Evolutionary conservation across 2,888 invertebrate species (phyloP), one percentile per base, ranked within the genome.

Genomic region (Tridacna crocea): DNA sequence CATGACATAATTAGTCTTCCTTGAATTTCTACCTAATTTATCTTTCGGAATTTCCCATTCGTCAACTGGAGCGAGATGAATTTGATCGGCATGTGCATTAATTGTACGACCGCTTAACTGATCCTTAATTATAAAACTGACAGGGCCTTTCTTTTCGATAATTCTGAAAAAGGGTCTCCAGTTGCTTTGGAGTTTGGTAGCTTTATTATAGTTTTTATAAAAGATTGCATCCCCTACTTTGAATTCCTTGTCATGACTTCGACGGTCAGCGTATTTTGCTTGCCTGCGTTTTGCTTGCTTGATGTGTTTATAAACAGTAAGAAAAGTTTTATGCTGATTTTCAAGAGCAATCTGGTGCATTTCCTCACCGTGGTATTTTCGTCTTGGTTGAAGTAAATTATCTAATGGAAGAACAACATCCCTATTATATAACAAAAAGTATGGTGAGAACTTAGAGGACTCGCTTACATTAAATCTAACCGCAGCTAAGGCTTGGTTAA

Each of bases 321-420:
- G 10, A 75, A 88, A 87, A 12, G 80, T 46, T 27, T 76, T 82
- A 51, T 87, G 85, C 73, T 88, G 85, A 55, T 83, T 51, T 82
- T 81, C 77, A 72, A 36, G 51, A 17, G 51, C 51, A 51, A 63
- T 63, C 10, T 22, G 12, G 63, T 63, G 63, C 11, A 26, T 63
- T 10, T 63, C 63, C 26, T 63, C 63, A 22, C 63, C 26, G 82
- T 36, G 0, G 82, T 46, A 27, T 80, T 82, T 26, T 87, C 74
- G 55, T 78, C 82, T 61, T 15, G 75, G 73, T 48, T 77, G 70
- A 17, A 82, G 70, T 11, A 82, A 48, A 19, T 78, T 80, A n/a
- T 85, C 85, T 19, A 85, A 24, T 12, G 83, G 83, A 12, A 82
- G 55, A 24, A 84, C 80, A 15, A 72, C 74, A 24, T 87, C 85